Base-by-base conservation (phyloP, 2,888 invertebrate genomes). In the Stenodera caucasica region DNA sequence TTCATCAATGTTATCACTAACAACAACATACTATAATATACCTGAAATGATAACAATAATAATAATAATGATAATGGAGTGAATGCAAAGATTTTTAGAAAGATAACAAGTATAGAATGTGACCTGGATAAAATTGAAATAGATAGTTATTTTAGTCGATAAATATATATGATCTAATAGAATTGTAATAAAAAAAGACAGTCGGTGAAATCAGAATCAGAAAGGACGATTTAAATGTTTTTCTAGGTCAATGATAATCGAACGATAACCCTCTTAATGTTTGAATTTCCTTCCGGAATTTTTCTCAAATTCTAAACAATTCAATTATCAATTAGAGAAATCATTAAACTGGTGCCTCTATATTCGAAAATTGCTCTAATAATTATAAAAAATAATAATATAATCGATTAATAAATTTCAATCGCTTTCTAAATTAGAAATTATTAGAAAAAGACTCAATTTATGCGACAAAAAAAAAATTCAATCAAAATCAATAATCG, bases 1-100 rank as follows among this genome's bases (percentile, higher is more conserved):
- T 40, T 49, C 2, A 55, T 58, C 53, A 62, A 14, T 32, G 67
- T 61, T 32, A 61, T 63, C 65, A 58, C 23, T 35, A 67, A 59
- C 15, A 70, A 60, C 8, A 68, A 53, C 30, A 70, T 59, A 21
- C 69, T 63, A 40, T 66, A 60, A 51, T 65, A 58, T 65, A 70
- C 67, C 70, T 70, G 66, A 29, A 69, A 60, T 45, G 45, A 45
- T 21, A 45, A 45, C n/a, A 11, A 49, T 49, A 11, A 49, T 14
- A 23, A n/a, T 49, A 11, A 23, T 21, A 1, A 2, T 14, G 9
- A 12, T 23, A 14, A 14, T 6, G 11, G 4, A 52, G 18, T 32
- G 52, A 32, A 32, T 52, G 33, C 23, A 52, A 18, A 14, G 11
- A 15, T 11, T 49, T 21, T 18, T 52, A 29, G 18, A 21, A 30